phyloP scores from a whole-genome alignment of 2,888 invertebrate species.

The Mythimna pallens region DNA sequence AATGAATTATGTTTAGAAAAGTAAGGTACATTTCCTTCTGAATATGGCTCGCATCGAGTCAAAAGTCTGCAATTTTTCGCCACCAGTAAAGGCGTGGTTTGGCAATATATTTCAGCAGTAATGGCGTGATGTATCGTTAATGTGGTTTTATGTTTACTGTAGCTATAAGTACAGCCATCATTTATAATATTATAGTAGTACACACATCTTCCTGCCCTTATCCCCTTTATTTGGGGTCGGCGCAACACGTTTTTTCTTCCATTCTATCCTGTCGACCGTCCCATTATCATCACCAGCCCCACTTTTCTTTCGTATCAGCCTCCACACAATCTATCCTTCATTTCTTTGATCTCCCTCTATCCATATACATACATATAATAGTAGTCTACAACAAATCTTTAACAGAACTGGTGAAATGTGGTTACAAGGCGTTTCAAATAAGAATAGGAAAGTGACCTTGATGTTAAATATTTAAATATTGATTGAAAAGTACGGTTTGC shows the following conservation, averaged over 20 bases:
- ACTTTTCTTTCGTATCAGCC: too few relatives aligned
- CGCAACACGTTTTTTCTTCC: too few relatives aligned
- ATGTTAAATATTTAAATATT: too few relatives aligned
- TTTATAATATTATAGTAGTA: background rate
- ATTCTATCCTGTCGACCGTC: too few relatives aligned
- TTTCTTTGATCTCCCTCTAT: too few relatives aligned
- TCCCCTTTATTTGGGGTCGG: too few relatives aligned
- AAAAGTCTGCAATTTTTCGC: background rate
- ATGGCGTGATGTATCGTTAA: background rate
- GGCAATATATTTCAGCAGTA: background rate
- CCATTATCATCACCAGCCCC: too few relatives aligned
- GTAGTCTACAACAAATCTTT: background rate
- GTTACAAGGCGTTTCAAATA: background rate
- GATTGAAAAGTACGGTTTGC: too few relatives aligned
- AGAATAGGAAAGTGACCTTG: too few relatives aligned
- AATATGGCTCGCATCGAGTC: slow-evolving; percentile 47
- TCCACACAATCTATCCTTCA: too few relatives aligned
- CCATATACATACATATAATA: too few relatives aligned
- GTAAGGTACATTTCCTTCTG: slow-evolving; percentile 1
- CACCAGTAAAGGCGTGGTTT: background rate
- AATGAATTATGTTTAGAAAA: slow-evolving; percentile 1
- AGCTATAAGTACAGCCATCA: slow-evolving; percentile 17
- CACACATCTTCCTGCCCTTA: too few relatives aligned
- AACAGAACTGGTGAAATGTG: background rate
- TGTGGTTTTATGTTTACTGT: background rate